Evolutionary conservation across 2,888 invertebrate species (phyloP).

Genomic region (Coremacera marginata): DNA sequence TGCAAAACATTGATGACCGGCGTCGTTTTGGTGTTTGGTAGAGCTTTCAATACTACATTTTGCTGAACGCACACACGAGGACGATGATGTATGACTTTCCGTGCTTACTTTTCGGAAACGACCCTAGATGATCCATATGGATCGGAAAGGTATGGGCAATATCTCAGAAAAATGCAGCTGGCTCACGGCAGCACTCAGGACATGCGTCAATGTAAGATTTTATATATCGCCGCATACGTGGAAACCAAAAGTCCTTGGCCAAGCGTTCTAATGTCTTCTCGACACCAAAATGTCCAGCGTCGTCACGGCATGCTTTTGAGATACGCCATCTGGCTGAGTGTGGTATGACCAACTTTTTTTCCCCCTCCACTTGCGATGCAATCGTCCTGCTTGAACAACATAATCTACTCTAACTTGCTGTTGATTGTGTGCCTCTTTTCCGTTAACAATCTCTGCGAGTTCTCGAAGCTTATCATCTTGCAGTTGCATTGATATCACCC

Average conservation of each 20-base stretch:
- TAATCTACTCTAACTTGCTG: conserved; percentile 36
- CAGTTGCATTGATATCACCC: conserved; percentile 24
- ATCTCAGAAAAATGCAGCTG: conserved; percentile 35
- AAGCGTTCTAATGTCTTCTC: conserved; percentile 49
- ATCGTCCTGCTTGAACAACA: conserved; percentile 35
- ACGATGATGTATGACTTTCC: conserved; percentile 31
- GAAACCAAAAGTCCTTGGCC: conserved; percentile 48
- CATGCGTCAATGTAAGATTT: conserved; percentile 46
- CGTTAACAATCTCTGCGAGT: background rate
- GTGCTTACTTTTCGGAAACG: conserved; percentile 36
- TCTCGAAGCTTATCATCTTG: conserved; percentile 6
- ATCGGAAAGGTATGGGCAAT: conserved; percentile 42
- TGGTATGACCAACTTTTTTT: conserved; percentile 45
- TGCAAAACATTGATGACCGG: conserved; percentile 35
- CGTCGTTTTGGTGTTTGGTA: conserved; percentile 42
- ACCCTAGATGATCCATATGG: conserved; percentile 40
- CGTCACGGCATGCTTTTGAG: conserved; percentile 51
- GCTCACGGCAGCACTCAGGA: conserved; percentile 42
- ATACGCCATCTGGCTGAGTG: conserved; percentile 46
- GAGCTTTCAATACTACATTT: conserved; percentile 21
- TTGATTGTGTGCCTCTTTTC: background rate
- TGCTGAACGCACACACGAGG: conserved; percentile 31
- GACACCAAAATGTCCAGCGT: conserved; percentile 48
- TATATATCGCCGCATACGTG: conserved; percentile 47
- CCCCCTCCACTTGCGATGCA: conserved; percentile 38